phyloP scores from a whole-genome alignment of 2,113 vertebrate species.

The Phoenicopterus ruber region DNA sequence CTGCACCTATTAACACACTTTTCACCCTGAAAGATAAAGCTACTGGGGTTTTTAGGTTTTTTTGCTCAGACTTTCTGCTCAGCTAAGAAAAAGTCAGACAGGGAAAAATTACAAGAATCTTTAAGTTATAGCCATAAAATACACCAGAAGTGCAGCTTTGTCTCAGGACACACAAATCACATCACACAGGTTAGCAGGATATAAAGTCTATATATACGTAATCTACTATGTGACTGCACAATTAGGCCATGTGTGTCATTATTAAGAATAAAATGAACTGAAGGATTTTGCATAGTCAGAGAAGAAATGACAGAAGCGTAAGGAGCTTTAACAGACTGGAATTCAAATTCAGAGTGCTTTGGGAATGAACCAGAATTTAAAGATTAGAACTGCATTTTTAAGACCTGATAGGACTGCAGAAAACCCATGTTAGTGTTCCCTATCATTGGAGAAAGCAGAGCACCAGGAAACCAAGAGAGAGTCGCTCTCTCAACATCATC shows the following conservation, averaged over 20 bases:
- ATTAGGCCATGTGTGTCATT: not conserved
- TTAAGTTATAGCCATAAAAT: not conserved
- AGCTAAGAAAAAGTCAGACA: not conserved
- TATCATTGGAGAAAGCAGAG: not conserved
- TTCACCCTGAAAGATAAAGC: not conserved
- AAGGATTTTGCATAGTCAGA: not conserved
- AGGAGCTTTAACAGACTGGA: not conserved
- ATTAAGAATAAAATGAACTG: not conserved
- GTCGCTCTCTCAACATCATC: accelerated
- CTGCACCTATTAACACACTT: not conserved
- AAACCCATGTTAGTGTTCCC: not conserved
- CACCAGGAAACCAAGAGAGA: not conserved
- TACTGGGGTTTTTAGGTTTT: not conserved
- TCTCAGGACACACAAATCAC: not conserved
- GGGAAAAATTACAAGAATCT: not conserved
- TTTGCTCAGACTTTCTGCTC: not conserved
- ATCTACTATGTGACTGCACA: not conserved
- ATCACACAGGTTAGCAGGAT: not conserved
- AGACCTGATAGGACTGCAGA: not conserved
- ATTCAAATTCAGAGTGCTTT: not conserved
- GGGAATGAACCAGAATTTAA: not conserved
- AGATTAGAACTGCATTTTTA: not conserved
- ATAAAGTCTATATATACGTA: not conserved
- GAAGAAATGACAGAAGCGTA: not conserved
- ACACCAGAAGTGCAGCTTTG: not conserved